Evolutionary conservation across 2,113 vertebrate genomes (phyloP), one percentile per base, ranked within the genome.

Genomic region (Scomber scombrus): DNA sequence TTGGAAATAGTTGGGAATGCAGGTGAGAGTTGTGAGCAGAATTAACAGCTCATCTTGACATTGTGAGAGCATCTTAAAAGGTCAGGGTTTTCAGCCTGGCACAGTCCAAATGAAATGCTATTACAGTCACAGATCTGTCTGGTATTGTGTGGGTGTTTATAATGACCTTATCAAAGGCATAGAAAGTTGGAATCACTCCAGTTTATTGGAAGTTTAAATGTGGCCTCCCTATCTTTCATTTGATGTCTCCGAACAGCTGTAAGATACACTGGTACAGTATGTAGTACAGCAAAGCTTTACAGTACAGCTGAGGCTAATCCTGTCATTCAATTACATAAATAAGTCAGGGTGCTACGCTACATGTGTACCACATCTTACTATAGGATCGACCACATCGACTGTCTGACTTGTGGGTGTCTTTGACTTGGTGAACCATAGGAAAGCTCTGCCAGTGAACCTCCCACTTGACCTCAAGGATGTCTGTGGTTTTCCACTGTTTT

Each of bases 381-480:
- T 57, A 79, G 52, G 63, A 51, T 57, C 31, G 0, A 87, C 84
- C 79, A 31, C 80, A 83, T 6, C 16, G 55, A 76, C 62, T 70
- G 56, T 71, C 73, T 86, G 23, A 26, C 23, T 46, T 89, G 84
- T 90, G 90, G 79, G 86, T 87, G 61, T 83, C 71, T 89, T 85
- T 91, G 76, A 87, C 69, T 82, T 16, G 60, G 63, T 90, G 85
- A 89, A 84, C 75, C 47, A 67, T 81, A 86, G 80, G 76, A 86
- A 67, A 79, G 56, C 78, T 85, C 46, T 14, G 50, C 63, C 71
- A 89, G 71, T 63, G 49, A 84, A 70, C 70, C 84, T 89, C 90
- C 79, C 81, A 90, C 85, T 80, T 93, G 88, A 93, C 88, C 91
- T 91, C 82, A 88, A 87, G 82, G 83, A 85, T 90, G 84, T 89